Evolutionary conservation across 2,888 invertebrate genomes (phyloP), one percentile per base, ranked within the genome.

Genomic region (Volucella inanis): DNA sequence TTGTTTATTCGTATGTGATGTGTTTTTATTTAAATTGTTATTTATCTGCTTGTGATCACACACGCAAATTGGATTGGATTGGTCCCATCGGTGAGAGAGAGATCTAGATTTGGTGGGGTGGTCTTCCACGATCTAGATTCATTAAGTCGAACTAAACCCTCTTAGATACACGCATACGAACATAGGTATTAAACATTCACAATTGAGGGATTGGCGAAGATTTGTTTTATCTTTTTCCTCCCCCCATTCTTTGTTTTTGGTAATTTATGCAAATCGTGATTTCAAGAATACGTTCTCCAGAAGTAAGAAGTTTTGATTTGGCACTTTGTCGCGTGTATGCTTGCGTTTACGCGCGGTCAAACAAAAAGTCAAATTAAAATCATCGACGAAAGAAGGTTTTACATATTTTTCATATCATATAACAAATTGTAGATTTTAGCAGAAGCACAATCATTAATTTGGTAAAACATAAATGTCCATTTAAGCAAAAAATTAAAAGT

Each of bases 401-500:
- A 59, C 18, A 22, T 22, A 76, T 59, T 67, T 50, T 57, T 38
- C 52, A 65, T 67, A 6, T 31, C 6, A 31, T 76, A 67, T 50
- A 76, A 67, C 67, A 59, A 11, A 15, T 12, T 38, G 70, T 9
- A n/a, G 64, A 38, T 8, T 15, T 10, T 8, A 12, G 31, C 15
- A 31, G 39, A 54, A 45, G 3, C 8, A 18, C 50, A 15, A 39
- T 52, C 41, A 52, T 12, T 38, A 59, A 45, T n/a, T n/a, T n/a
- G n/a, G n/a, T 4, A 41, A 15, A 57, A 57, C 47, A 38, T 47
- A 70, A 38, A 50, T 50, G 50, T 50, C 50, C 67, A 67, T 50
- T 67, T 31, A 31, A 6, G 31, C 49, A 41, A 50, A 75, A 75
- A 75, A 77, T 61, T 70, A 77, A 70, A 77, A 62, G 68, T 68